phyloP scores from a whole-genome alignment of 2,888 invertebrate species.

The Seladonia tumulorum region DNA sequence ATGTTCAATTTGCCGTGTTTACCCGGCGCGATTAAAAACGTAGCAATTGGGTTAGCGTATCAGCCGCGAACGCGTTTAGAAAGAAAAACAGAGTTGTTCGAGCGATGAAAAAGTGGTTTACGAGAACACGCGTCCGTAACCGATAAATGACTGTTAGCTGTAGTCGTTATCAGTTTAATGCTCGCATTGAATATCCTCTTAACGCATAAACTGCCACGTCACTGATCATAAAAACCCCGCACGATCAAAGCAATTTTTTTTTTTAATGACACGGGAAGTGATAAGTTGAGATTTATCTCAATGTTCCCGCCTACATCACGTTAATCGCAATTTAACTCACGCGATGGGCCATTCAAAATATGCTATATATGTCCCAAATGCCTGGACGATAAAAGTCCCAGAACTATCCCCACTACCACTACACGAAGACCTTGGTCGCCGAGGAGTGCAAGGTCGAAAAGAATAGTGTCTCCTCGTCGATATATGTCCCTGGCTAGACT shows the following conservation, averaged over 20 bases:
- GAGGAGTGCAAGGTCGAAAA: no score
- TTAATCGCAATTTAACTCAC: neutral
- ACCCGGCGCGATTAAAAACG: neutral
- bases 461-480: no score
- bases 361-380: no score
- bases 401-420: no score
- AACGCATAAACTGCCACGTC: neutral
- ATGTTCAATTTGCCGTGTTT: neutral
- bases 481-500: no score
- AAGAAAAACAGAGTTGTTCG: constrained; percentile 23
- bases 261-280: neutral
- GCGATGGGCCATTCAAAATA: neutral
- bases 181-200: neutral
- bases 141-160: constrained; percentile 53
- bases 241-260: neutral
- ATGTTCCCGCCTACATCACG: neutral
- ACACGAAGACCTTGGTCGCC: no score
- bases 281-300: neutral
- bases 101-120: constrained; percentile 50
- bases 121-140: constrained; percentile 45
- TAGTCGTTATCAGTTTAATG: neutral
- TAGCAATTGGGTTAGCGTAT: constrained; percentile 6
- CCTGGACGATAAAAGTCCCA: no score
- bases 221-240: neutral
- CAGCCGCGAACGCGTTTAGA: neutral